Evolutionary conservation across 2,113 vertebrate genomes (phyloP).

Genomic region (Corythaeola cristata): DNA sequence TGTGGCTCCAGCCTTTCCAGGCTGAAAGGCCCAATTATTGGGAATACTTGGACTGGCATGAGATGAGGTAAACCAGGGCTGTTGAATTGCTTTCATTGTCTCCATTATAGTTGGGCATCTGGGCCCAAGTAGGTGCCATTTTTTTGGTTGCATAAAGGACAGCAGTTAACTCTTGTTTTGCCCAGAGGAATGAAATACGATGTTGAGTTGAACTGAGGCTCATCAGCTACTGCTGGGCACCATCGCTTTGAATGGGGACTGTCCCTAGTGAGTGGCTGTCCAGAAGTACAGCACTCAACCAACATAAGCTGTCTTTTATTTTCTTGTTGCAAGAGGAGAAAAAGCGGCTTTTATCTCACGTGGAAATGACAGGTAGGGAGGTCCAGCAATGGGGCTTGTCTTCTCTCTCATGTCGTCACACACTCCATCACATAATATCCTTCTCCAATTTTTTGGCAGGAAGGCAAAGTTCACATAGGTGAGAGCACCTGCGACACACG

Average conservation of each 20-base stretch:
- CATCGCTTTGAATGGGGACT: neutral
- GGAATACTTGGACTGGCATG: constrained; percentile 47
- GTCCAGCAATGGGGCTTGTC: neutral
- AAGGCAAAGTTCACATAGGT: neutral
- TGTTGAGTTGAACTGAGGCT: neutral
- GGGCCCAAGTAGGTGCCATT: constrained; percentile 25
- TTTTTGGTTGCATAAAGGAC: neutral
- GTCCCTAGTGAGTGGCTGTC: neutral
- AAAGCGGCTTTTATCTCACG: neutral
- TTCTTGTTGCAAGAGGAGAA: neutral
- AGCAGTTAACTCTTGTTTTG: constrained; percentile 26
- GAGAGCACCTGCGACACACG: neutral
- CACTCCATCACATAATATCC: neutral
- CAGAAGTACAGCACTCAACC: neutral
- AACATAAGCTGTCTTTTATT: neutral
- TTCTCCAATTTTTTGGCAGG: neutral
- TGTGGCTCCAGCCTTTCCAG: constrained; percentile 59
- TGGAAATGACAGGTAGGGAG: neutral
- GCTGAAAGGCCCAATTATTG: constrained; percentile 63
- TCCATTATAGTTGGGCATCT: neutral
- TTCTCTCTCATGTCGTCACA: neutral
- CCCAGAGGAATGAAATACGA: neutral
- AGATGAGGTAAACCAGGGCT: constrained; percentile 38
- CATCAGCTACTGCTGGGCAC: neutral
- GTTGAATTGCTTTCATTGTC: constrained; percentile 43